Evolutionary conservation across 2,888 invertebrate genomes (phyloP).

Genomic region (Drepana falcataria): DNA sequence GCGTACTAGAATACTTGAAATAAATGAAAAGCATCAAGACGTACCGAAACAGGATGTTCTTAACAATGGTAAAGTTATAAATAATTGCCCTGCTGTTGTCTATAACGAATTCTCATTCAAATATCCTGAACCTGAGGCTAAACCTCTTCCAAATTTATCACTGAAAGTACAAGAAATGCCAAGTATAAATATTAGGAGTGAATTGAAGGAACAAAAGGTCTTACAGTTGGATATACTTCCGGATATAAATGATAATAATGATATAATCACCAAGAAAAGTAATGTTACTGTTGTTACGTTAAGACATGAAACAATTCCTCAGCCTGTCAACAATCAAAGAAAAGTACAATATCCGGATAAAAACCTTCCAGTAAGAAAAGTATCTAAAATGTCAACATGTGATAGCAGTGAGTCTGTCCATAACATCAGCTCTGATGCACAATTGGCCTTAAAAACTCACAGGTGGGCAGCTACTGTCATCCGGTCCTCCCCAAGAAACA

Average conservation of each 20-base stretch:
- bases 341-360: conserved; percentile 9
- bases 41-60: conserved; percentile 29
- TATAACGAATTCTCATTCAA: conserved; percentile 58
- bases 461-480: conserved; percentile 24
- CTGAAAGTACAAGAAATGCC: conserved; percentile 71
- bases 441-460: conserved; percentile 29
- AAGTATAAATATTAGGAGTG: conserved; percentile 70
- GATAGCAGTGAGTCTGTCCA: conserved; percentile 61
- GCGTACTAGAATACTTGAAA: conserved; percentile 50
- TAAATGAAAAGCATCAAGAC: conserved; percentile 37
- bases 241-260: conserved; percentile 24
- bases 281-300: conserved; percentile 55
- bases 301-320: conserved; percentile 30
- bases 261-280: conserved; percentile 24
- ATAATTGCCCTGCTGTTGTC: conserved; percentile 37
- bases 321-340: conserved; percentile 6
- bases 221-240: conserved; percentile 71
- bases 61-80: conserved; percentile 34
- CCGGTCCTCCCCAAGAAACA: conserved; percentile 31
- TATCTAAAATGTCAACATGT: conserved; percentile 54
- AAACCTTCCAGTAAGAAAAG: conserved; percentile 38
- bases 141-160: conserved; percentile 23
- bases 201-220: conserved; percentile 70
- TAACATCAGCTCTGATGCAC: conserved; percentile 43
- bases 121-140: conserved; percentile 40